Evolutionary conservation across 1,140 invertebrate genomes (phyloP).

Genomic region (Vanessa tameamea): DNA sequence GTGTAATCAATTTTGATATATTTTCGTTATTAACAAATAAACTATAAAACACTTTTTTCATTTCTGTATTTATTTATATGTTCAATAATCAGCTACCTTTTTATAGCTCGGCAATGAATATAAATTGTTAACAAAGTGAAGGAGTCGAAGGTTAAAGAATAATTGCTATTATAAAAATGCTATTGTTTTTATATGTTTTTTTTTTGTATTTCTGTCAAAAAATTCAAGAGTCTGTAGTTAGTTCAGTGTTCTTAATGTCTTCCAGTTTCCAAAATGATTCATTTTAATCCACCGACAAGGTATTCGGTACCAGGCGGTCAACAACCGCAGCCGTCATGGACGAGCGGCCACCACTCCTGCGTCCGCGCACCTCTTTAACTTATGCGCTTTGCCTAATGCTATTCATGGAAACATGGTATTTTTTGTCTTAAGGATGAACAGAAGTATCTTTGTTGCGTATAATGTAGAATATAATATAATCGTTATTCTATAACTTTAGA

Average conservation of each 20-base stretch:
- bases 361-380: background rate
- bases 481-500: no score
- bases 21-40: background rate
- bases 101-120: background rate
- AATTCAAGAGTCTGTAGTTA: constrained; percentile 2
- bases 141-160: background rate
- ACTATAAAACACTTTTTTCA: background rate
- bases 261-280: constrained; percentile 22
- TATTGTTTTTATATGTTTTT: background rate
- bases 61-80: no score
- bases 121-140: background rate
- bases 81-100: no score
- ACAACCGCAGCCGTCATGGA: constrained; percentile 52
- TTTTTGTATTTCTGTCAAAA: constrained; percentile 3
- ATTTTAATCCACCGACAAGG: constrained; percentile 26
- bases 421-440: constrained; percentile 17
- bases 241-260: constrained; percentile 14
- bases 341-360: constrained; percentile 39
- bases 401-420: constrained; percentile 25
- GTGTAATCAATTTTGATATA: no score
- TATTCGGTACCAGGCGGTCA: constrained; percentile 42
- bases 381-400: constrained; percentile 37
- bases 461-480: no score
- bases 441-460: background rate
- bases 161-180: background rate